Base-by-base conservation (phyloP, 2,888 invertebrate species). In the Polietes domitor region DNA sequence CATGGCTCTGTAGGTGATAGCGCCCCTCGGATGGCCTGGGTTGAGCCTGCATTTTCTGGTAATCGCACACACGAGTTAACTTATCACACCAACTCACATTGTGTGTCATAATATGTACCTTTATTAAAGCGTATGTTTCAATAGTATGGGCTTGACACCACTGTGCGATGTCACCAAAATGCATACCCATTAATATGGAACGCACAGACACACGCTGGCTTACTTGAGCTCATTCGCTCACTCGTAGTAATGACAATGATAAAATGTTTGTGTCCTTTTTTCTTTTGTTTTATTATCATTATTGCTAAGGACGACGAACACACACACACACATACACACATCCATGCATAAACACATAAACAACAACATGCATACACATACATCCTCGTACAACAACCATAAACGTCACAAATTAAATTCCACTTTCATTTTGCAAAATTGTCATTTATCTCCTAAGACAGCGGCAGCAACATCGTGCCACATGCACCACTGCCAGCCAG, bases 341-440 rank as follows among this genome's bases (percentile, higher is more conserved):
- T 32, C 2, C 7, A 72, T 26, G 65, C 77, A 73, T 61, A 73
- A n/a, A n/a, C n/a, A n/a, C 77, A 68, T 55, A 77, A 50, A 19
- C 61, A 43, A 47, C 58, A 68, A 19, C 24, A 65, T 21, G 6
- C 70, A 58, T 4, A 55, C 19, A 63, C 37, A 37, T 12, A 37
- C 10, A 12, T 12, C 7, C 37, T 1, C 10, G 37, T 72, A 78
- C 10, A 24, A 68, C 12, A 17, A 63, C 77, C 77, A 84, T 80
- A 81, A 84, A 81, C 72, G 83, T 84, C 83, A 84, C 75, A 84
- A 84, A 84, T 81, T 84, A 84, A 73, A 84, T 81, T 84, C 72
- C 71, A 75, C 55, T 78, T 80, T 78, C 58, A 71, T 65, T 72
- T 58, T 17, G 55, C n/a, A 15, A 72, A 80, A 78, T 10, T 61